Evolutionary conservation across 2,888 invertebrate species (phyloP).

Genomic region (Aphodius granarius): DNA sequence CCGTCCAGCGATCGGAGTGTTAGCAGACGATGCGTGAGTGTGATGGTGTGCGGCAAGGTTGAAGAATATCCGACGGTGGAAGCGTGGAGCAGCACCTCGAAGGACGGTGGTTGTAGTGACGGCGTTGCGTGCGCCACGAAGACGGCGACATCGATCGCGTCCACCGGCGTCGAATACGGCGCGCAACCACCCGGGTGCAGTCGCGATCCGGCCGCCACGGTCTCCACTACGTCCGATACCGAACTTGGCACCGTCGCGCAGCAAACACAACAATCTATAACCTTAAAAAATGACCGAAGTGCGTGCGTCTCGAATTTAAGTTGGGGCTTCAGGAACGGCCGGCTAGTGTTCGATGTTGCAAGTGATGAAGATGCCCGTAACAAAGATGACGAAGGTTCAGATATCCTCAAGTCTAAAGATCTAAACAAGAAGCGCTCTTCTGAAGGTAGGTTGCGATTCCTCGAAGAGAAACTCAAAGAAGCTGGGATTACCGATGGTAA

Average conservation of each 20-base stretch:
- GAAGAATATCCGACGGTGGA: not conserved
- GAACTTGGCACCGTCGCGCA: constrained; percentile 28
- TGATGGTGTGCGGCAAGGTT: not conserved
- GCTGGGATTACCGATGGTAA: constrained; percentile 43
- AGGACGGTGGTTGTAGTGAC: constrained; percentile 44
- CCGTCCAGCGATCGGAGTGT: not conserved
- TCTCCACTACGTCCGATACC: constrained; percentile 38
- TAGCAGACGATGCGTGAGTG: not conserved
- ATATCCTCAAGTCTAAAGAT: constrained; percentile 43
- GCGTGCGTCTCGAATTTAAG: constrained; percentile 24
- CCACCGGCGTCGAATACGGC: constrained; percentile 44
- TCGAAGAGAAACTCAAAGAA: constrained; percentile 52
- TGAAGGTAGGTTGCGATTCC: constrained; percentile 51
- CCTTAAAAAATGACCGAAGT: not conserved
- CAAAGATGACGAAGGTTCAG: constrained; percentile 30
- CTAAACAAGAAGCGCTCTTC: constrained; percentile 40
- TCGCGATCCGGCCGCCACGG: constrained; percentile 47
- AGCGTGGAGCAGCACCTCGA: constrained; percentile 8
- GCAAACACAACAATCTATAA: not conserved
- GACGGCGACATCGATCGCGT: constrained; percentile 46
- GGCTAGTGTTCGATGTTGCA: constrained; percentile 39
- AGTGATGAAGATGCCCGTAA: constrained; percentile 21
- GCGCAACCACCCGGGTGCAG: constrained; percentile 48
- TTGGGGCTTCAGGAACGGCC: constrained; percentile 44
- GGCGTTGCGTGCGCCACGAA: constrained; percentile 25